These are phyloP conservation scores for Tokudaia muenninki DNA, from an alignment of 2,797 vertebrate species.

Conservation along the genomic window DNA sequence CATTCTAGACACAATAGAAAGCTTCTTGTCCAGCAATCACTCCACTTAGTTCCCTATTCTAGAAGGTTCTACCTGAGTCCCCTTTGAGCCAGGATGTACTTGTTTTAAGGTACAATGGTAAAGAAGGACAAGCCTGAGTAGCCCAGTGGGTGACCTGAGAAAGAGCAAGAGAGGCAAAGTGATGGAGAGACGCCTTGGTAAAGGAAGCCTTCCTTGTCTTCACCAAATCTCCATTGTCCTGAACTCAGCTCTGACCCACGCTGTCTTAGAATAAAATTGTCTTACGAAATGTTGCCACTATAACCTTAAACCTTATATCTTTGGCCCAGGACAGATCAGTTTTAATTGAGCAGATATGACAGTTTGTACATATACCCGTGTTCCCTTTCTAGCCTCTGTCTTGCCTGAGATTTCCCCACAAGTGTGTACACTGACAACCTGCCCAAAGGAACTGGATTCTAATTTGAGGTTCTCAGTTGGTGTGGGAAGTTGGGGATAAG, in stretches of 20 bases:
- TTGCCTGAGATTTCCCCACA: background rate
- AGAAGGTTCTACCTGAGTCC: background rate
- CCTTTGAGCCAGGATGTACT: background rate
- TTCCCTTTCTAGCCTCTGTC: background rate
- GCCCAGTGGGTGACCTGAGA: background rate
- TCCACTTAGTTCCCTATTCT: background rate
- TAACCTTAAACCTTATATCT: constrained; percentile 40
- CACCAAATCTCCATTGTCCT: background rate
- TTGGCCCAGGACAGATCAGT: constrained; percentile 40
- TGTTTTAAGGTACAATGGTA: background rate
- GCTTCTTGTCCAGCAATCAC: background rate
- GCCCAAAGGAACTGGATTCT: background rate
- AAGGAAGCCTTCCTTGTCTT: background rate
- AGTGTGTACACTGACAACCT: background rate
- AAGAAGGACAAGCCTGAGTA: background rate
- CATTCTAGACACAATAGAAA: background rate
- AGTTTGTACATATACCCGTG: background rate
- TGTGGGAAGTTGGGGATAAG: background rate
- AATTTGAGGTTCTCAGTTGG: background rate
- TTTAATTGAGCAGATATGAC: constrained; percentile 29
- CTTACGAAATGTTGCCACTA: background rate
- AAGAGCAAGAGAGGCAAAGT: background rate
- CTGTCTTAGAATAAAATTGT: background rate
- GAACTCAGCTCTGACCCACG: background rate
- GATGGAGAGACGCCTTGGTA: background rate